Evolutionary conservation across 1,140 invertebrate genomes (phyloP).

Genomic region (Melanaphis sacchari): DNA sequence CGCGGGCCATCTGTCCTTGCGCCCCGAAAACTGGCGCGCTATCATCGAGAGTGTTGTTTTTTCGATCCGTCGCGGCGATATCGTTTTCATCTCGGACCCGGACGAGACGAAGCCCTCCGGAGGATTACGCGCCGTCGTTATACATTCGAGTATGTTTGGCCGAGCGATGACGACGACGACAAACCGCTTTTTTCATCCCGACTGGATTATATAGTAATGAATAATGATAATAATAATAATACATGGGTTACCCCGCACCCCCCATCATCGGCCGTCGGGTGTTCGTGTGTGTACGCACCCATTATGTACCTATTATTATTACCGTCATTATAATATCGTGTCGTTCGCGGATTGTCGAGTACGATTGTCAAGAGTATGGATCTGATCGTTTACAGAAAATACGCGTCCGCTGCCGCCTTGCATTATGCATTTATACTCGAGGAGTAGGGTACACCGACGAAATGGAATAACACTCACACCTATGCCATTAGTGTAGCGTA

Average conservation of each 20-base stretch:
- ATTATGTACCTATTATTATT: slow-evolving; percentile 14
- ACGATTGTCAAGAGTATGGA: slow-evolving; percentile 30
- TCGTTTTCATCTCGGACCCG: background rate
- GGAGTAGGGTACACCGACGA: background rate
- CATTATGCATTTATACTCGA: background rate
- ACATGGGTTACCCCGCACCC: background rate
- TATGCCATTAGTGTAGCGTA: slow-evolving; percentile 27
- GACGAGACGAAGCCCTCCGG: background rate
- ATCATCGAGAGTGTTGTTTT: background rate
- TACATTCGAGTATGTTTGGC: background rate
- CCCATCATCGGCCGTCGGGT: no score
- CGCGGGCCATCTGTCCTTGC: background rate
- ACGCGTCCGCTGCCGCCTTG: background rate
- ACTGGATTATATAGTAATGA: background rate
- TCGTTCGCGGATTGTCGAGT: background rate
- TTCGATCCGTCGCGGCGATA: background rate
- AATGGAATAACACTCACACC: slow-evolving; percentile 54
- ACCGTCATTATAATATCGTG: background rate
- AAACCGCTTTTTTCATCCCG: background rate
- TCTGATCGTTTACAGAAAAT: background rate
- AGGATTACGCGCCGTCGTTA: background rate
- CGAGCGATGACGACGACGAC: background rate
- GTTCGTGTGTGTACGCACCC: background rate
- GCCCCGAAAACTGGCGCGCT: background rate
- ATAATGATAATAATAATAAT: no score